Percentiles rank a stretch among this genome's conserved stretches.
Conservation (phyloP, 2,113 vertebrate species). For the Oryzias celebensis region DNA sequence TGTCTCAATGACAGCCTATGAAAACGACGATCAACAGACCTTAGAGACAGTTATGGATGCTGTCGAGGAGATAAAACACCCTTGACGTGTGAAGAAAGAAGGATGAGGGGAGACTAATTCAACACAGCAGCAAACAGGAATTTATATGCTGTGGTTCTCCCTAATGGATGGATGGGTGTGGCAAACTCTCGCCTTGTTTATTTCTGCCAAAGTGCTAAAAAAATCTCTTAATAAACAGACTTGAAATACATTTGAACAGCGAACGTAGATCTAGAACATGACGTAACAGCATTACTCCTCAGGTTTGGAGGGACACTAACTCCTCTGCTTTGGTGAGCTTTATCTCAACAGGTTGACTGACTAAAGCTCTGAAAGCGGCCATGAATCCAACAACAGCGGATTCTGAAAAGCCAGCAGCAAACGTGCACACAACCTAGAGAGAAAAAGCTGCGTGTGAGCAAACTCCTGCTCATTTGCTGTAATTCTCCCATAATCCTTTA, state of each 20-base stretch:
- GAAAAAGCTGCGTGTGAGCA: conserved; percentile 18
- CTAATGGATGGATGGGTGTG: conserved; percentile 14
- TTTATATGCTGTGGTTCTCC: conserved; percentile 20
- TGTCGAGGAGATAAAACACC: conserved; percentile 27
- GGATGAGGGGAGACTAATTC: conserved; percentile 32
- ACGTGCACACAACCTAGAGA: conserved; percentile 19
- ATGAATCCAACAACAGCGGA: conserved; percentile 26
- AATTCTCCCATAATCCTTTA: conserved; percentile 70
- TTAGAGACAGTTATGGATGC: conserved; percentile 1
- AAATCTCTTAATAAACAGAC: not conserved
- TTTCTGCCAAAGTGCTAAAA: not conserved
- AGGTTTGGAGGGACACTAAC: not conserved
- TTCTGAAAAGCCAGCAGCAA: conserved; percentile 17
- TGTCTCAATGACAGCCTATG: conserved; percentile 36
- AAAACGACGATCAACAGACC: conserved; percentile 31
- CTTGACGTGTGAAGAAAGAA: conserved; percentile 13
- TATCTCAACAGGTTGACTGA: conserved; percentile 39
- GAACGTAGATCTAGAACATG: no score
- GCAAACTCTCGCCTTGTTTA: not conserved
- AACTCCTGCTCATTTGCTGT: conserved; percentile 47
- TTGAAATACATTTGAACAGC: no score
- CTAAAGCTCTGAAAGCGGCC: conserved; percentile 37
- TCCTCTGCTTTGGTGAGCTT: not conserved
- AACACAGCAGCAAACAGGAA: conserved; percentile 12
- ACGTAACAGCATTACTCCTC: no score